Conservation (phyloP, 2,113 vertebrate species). For the Archilochus colubris region DNA sequence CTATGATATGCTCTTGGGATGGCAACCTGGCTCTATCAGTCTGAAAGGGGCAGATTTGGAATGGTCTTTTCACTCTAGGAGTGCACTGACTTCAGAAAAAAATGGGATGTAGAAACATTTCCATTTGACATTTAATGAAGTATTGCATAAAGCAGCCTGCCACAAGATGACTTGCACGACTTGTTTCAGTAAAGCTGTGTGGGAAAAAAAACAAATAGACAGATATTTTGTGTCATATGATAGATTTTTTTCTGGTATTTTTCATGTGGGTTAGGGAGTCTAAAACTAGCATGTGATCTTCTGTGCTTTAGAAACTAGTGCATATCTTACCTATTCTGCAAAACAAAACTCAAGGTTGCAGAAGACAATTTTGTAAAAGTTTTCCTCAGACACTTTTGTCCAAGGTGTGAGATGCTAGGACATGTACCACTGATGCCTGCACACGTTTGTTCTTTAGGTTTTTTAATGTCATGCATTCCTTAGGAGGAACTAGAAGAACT, state of each 20-base stretch:
- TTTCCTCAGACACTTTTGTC: neutral
- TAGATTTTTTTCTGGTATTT: neutral
- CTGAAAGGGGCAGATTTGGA: neutral
- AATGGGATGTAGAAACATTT: neutral
- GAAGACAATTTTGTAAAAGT: neutral
- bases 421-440: neutral
- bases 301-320: neutral
- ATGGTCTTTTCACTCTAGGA: neutral
- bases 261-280: neutral
- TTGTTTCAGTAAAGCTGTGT: neutral
- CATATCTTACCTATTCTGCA: neutral
- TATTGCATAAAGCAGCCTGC: constrained; percentile 37
- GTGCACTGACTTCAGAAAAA: neutral
- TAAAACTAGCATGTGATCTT: neutral
- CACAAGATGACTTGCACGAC: neutral
- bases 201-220: neutral
- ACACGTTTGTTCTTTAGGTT: neutral
- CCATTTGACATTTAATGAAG: neutral
- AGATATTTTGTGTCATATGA: neutral
- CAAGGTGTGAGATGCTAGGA: accelerated
- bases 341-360: neutral
- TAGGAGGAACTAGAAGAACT: neutral
- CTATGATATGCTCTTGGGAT: neutral
- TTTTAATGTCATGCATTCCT: neutral
- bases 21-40: neutral